Evolutionary conservation across 23 tunicate species (phyloP), one percentile per base, ranked within the genome.

Genomic region (Styela plicata): DNA sequence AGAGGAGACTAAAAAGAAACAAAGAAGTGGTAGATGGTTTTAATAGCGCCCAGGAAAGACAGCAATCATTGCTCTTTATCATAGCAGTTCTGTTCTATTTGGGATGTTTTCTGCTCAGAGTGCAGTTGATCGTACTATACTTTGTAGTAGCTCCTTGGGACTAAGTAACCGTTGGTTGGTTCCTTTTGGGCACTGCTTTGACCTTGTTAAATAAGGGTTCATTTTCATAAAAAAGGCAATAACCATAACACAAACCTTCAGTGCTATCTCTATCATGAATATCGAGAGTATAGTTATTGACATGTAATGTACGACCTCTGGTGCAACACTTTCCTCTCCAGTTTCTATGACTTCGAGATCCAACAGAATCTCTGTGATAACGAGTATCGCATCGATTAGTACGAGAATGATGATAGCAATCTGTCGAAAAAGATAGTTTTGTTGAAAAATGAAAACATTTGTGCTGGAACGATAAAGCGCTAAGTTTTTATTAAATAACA

Each of bases 261-360:
- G 63, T n/a, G 78, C 69, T 24, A 91, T 91, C 83, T 91, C 97
- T 33, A 91, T 74, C 87, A 91, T 82, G 63, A 91, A 91, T 1
- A 83, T 44, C 23, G 76, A 70, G 61, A 91, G 79, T 7, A 91
- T 91, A 23, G 97, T 73, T 36, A 91, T 82, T 19, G 97, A 91
- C 52, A 86, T 70, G 31, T 85, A 89, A 86, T 91, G 97, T 21
- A 91, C 63, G 20, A 91, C 65, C 30, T 66, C 85, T 0, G 88
- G 87, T 2, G 74, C 69, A 33, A 69, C 84, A 73, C 85, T 79
- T 16, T 70, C 85, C 23, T 78, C 87, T 19, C 29, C 17, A 17
- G 17, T 7, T 25, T 33, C 66, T 17, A 85, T 73, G 13, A 65
- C 66, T 2, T 70, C 57, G 35, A 91, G 68, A 86, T 91, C 97